Evolutionary conservation across 1,140 invertebrate species (phyloP).

Genomic region (Drosophila melanica): DNA sequence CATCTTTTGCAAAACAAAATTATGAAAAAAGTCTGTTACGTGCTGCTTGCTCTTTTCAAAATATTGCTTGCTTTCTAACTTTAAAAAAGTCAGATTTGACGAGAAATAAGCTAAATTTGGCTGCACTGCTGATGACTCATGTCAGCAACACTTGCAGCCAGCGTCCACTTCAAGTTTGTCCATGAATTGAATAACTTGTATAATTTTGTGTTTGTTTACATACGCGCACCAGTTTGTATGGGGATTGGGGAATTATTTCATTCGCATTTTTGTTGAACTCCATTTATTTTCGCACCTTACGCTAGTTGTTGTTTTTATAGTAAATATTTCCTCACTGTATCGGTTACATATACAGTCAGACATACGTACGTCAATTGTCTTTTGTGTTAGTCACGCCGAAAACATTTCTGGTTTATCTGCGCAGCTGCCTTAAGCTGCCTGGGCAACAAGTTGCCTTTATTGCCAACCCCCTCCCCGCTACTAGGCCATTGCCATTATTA

Average conservation of each 20-base stretch:
- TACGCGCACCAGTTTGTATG: constrained; percentile 53
- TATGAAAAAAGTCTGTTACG: too few species aligned
- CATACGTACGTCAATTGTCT: constrained; percentile 35
- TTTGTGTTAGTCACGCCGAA: constrained; percentile 63
- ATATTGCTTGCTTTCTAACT: too few species aligned
- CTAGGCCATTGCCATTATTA: constrained; percentile 16
- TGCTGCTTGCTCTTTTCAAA: background rate
- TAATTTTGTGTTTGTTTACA: constrained; percentile 74
- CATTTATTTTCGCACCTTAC: constrained; percentile 51
- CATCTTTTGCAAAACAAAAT: too few species aligned
- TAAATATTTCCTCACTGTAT: constrained; percentile 50
- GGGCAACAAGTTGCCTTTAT: constrained; percentile 41
- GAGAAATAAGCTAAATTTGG: background rate
- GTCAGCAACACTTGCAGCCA: constrained; percentile 9
- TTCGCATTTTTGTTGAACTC: constrained; percentile 55
- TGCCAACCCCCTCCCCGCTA: background rate
- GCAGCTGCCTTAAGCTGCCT: constrained; percentile 38
- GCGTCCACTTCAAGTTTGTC: constrained; percentile 63
- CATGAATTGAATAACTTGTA: constrained; percentile 77
- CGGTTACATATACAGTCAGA: constrained; percentile 16
- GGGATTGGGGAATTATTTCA: constrained; percentile 60
- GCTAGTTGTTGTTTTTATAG: constrained; percentile 54
- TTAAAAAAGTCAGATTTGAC: background rate
- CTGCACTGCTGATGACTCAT: constrained; percentile 42
- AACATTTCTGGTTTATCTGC: constrained; percentile 66